Base-by-base conservation (phyloP, 2,888 invertebrate species). In the Fragum sueziense region DNA sequence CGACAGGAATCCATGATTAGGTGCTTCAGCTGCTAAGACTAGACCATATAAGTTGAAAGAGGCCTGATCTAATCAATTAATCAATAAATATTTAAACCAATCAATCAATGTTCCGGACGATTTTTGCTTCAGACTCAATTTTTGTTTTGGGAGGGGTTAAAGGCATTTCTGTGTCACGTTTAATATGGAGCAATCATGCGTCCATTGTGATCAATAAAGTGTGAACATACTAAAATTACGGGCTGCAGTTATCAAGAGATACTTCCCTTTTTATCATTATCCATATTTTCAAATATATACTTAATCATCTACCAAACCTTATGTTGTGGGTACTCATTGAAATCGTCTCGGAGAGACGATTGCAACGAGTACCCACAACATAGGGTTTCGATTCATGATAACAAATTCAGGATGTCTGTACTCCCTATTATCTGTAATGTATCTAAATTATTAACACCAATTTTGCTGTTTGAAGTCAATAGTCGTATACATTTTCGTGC, bases 161-260 rank as follows among this genome's bases (percentile, higher is more conserved):
- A n/a, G n/a, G n/a, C n/a, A n/a, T n/a, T n/a, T n/a, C n/a, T n/a
- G n/a, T n/a, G n/a, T n/a, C n/a, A n/a, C n/a, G n/a, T n/a, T n/a
- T n/a, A n/a, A n/a, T 47, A 47, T 14, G n/a, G 47, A 47, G 25
- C 57, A 57, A 57, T 57, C 57, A 57, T 1, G 57, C 57, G 57
- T 29, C 11, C 9, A 27, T 27, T 29, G 27, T 57, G 57, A 9
- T 57, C 57, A 57, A 29, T 57, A 14, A 57, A 57, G 57, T 57
- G 29, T 57, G 57, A 57, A 57, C 25, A 57, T 57, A 57, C 29
- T 25, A 57, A n/a, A n/a, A n/a, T n/a, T n/a, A n/a, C n/a, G n/a
- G n/a, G n/a, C n/a, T n/a, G n/a, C n/a, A n/a, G n/a, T n/a, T n/a
- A n/a, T n/a, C n/a, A n/a, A n/a, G n/a, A 47, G 6, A 20, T 20